Base-by-base conservation (phyloP, 2,113 vertebrate genomes). In the Cephalopholis sonnerati region DNA sequence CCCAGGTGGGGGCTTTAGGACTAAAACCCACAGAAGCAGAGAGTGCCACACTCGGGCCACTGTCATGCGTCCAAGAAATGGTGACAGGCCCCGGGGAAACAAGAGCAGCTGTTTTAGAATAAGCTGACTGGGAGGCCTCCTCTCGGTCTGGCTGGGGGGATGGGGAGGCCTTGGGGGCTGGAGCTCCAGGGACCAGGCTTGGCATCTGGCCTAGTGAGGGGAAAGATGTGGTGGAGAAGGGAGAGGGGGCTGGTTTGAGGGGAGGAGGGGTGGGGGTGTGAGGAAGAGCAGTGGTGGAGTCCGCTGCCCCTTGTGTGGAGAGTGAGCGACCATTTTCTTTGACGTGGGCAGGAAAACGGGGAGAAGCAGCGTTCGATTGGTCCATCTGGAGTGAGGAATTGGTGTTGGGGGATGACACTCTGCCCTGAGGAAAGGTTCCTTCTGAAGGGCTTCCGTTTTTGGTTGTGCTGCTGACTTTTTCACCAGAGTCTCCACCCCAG, bases 281-380 rank as follows among this genome's bases (percentile, higher is more conserved):
- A 54, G 87, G 17, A 4, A 81, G 48, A 10, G 82, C 68, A 27
- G 90, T 89, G 7, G 90, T 92, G 16, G 93, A 90, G 59, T 97
- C 96, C 68, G 95, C 93, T 81, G 94, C 93, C 72, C 95, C 98
- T 77, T 98, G 98, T 32, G 96, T 95, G 87, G 97, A 94, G 36
- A 96, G 87, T 7, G 96, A 93, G 74, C 97, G 97, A 66, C 98
- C 98, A 44, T 99, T 99, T 95, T 99, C 98, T 95, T 99, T 99
- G 91, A 97, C 96, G 87, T 97, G 97, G 85, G 95, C 94, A 63
- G 96, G 95, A 95, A 65, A 88, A 39, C 81, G 87, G 71, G 89
- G 57, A 41, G 97, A 95, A 77, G 96, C 93, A 89, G 96, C 94
- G 87, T 92, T 96, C 83, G 96, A 95, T 84, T 97, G 97, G 86